Base-by-base conservation (phyloP, 2,113 vertebrate genomes). In the Cisticola juncidis region DNA sequence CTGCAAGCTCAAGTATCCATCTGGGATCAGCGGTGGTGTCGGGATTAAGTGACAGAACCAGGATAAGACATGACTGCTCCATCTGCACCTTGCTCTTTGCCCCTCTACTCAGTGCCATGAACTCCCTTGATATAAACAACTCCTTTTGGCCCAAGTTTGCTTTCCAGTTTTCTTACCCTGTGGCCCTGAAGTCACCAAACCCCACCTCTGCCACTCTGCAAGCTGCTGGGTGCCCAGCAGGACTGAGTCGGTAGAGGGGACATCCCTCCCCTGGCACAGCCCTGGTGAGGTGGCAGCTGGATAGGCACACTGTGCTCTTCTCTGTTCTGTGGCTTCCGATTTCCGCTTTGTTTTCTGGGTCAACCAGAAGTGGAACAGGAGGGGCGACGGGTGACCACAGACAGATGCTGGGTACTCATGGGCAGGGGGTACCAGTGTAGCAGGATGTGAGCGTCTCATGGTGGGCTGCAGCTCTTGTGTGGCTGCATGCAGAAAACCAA, bases 241-340 rank as follows among this genome's bases (percentile, higher is more conserved):
- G 20, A 57, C 47, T 62, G 14, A 48, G 17, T 26, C 2, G 5
- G 40, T 8, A 62, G 40, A 62, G 31, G 21, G 17, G 14, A 42
- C 15, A 62, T 15, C 4, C 4, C 71, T 23, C 6, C 16, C n/a
- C 50, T 4, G 1, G 38, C 38, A 35, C 20, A 44, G 69, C 53
- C 14, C 51, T 19, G 0, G 0, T 42, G 4, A 20, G 13, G 21
- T 17, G 12, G 24, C 44, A 31, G 61, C 11, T 56, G 21, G 68
- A 38, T 0, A 0, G 38, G 33, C 42, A 40, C 4, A 1, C 72
- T 2, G 1, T 0, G 1, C 57, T 60, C 11, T 50, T 72, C 40
- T 9, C 28, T 56, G 51, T 84, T 44, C 61, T 65, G 82, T 12
- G 79, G 66, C n/a, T 93, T 85, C 68, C 0, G 1, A 51, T 80